These are phyloP conservation scores for Pocillopora verrucosa DNA, from an alignment of 64 coral and sea anemone species.

Conservation along the genomic window DNA sequence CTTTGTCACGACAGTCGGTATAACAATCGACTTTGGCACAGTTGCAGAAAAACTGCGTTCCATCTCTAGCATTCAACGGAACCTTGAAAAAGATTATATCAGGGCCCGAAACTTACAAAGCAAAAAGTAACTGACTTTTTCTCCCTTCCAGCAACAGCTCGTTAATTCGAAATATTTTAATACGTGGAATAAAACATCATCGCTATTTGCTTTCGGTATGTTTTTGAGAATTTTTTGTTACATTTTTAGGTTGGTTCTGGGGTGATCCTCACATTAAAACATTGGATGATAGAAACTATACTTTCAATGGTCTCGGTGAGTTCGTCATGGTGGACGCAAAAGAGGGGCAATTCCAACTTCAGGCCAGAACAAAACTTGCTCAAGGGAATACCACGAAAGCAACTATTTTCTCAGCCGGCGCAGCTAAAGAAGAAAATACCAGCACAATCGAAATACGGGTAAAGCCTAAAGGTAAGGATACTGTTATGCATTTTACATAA, in stretches of 20 bases:
- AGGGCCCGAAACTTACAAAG: too few relatives aligned
- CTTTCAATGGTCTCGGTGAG: conserved; percentile 55
- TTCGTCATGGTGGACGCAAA: conserved; percentile 51
- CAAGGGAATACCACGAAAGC: conserved; percentile 42
- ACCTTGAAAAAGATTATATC: too few relatives aligned
- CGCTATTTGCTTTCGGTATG: too few relatives aligned
- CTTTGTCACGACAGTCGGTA: too few relatives aligned
- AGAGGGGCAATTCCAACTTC: conserved; percentile 41
- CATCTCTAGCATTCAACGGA: too few relatives aligned
- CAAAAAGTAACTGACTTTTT: too few relatives aligned
- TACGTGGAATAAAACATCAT: too few relatives aligned
- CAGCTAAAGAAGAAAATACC: conserved; percentile 34
- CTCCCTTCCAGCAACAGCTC: too few relatives aligned
- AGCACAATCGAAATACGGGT: conserved; percentile 32
- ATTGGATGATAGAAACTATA: conserved; percentile 34
- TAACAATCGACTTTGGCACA: too few relatives aligned
- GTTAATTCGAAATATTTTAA: too few relatives aligned
- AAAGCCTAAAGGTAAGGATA: conserved; percentile 2
- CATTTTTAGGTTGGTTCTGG: conserved; percentile 24
- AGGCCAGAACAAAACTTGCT: conserved; percentile 36
- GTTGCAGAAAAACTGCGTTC: too few relatives aligned
- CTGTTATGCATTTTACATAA: neutral
- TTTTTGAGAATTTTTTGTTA: too few relatives aligned
- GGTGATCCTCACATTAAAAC: conserved; percentile 58
- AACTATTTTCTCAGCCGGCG: conserved; percentile 36